Conservation (phyloP, 2,113 vertebrate species). For the Syngnathoides biaculeatus region DNA sequence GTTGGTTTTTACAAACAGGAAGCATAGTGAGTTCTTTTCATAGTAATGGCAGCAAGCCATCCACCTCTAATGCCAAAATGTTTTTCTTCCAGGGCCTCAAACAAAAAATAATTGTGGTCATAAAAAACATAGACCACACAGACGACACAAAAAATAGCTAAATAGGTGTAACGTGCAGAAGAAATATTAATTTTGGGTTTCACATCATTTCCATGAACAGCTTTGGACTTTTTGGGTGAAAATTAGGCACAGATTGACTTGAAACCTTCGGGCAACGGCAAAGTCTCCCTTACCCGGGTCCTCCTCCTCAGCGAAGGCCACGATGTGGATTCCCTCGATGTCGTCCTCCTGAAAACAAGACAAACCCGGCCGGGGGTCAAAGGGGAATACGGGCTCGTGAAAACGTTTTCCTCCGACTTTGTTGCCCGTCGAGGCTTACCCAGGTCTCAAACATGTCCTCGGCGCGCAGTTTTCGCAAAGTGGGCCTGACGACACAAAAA, state of each 20-base stretch:
- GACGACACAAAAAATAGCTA: too few species aligned
- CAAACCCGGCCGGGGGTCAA: not conserved
- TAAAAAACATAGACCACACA: too few species aligned
- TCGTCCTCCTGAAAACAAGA: conserved; percentile 83
- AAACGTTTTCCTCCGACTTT: not conserved
- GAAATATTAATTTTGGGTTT: too few species aligned
- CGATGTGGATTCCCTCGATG: conserved; percentile 91
- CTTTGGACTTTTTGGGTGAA: too few species aligned
- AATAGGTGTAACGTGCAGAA: too few species aligned
- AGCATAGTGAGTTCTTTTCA: not conserved
- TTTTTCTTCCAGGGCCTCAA: not conserved
- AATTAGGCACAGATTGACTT: too few species aligned
- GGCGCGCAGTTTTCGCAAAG: conserved; percentile 89
- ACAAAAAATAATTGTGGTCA: too few species aligned
- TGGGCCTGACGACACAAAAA: conserved; percentile 76
- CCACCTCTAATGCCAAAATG: not conserved
- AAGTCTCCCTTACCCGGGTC: conserved; percentile 81
- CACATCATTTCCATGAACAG: too few species aligned
- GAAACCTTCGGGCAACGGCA: not conserved
- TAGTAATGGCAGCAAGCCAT: not conserved
- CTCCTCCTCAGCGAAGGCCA: conserved; percentile 95
- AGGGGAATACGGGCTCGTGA: not conserved
- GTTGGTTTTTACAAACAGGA: not conserved
- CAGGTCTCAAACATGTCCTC: conserved; percentile 97
- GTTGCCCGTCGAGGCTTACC: conserved; percentile 73